A percentile compares a stretch with the other conserved stretches of the same genome.
Evolutionary conservation across 2,113 vertebrate species (phyloP).

Genomic region (Halcyon malimbica): DNA sequence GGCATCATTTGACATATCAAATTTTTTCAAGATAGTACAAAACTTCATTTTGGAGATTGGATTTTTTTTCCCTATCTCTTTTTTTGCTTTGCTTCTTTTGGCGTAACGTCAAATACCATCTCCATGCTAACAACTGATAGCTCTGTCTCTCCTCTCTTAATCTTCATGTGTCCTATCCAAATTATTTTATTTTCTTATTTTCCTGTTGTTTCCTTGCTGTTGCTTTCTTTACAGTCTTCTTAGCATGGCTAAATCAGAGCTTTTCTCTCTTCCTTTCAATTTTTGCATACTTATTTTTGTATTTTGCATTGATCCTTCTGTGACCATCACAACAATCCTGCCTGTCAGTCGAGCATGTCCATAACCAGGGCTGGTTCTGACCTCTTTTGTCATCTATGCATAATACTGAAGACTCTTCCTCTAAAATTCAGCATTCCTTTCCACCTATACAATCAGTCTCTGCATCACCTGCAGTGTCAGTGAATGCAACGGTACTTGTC

Average conservation of each 20-base stretch:
- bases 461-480: neutral
- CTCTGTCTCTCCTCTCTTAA: neutral
- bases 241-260: neutral
- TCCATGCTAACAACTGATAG: neutral
- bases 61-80: neutral
- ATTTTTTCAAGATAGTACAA: neutral
- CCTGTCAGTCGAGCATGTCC: neutral
- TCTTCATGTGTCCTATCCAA: neutral
- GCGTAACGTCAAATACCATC: neutral
- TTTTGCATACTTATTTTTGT: neutral
- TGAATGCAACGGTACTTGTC: neutral
- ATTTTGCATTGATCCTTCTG: neutral
- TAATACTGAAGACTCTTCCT: neutral
- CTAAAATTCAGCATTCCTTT: neutral
- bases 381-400: neutral
- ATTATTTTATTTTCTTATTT: neutral
- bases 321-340: neutral
- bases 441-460: neutral
- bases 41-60: neutral
- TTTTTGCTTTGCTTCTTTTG: neutral
- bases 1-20: neutral
- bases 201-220: neutral
- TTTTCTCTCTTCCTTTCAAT: neutral
- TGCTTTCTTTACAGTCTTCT: neutral
- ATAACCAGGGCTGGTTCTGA: neutral